These are phyloP conservation scores for Coregonus sp. DNA, from an alignment of 2,797 vertebrate genomes.

Conservation along the genomic window DNA sequence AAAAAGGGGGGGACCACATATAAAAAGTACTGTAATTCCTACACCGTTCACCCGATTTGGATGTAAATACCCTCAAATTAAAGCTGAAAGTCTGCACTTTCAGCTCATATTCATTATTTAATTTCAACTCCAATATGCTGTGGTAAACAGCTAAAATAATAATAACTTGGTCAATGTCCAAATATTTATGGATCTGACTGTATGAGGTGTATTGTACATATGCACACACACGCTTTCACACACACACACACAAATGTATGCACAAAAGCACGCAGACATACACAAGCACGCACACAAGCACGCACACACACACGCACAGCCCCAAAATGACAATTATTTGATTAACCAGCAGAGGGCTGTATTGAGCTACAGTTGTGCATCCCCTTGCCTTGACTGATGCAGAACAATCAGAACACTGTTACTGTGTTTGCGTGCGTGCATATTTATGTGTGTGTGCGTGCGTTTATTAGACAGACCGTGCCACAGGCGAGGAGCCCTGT, in stretches of 20 bases:
- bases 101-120: conserved; percentile 13
- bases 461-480: conserved; percentile 65
- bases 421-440: neutral
- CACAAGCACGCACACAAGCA: neutral
- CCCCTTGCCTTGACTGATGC: neutral
- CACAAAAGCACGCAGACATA: no score
- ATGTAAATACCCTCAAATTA: conserved; percentile 45
- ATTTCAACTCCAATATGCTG: no score
- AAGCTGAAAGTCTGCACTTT: conserved; percentile 40
- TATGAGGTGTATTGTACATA: neutral
- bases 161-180: no score
- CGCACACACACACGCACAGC: neutral
- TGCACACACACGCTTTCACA: neutral
- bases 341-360: neutral
- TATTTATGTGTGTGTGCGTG: neutral
- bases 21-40: no score
- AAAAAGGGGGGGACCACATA: no score
- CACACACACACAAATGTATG: neutral
- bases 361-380: neutral
- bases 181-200: no score
- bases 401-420: neutral
- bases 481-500: conserved; percentile 60
- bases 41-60: no score
- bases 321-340: neutral
- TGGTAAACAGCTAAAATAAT: no score